Percentiles rank a stretch among this genome's conserved stretches.
phyloP scores from a whole-genome alignment of 2,888 invertebrate genomes.

The Myathropa florea region DNA sequence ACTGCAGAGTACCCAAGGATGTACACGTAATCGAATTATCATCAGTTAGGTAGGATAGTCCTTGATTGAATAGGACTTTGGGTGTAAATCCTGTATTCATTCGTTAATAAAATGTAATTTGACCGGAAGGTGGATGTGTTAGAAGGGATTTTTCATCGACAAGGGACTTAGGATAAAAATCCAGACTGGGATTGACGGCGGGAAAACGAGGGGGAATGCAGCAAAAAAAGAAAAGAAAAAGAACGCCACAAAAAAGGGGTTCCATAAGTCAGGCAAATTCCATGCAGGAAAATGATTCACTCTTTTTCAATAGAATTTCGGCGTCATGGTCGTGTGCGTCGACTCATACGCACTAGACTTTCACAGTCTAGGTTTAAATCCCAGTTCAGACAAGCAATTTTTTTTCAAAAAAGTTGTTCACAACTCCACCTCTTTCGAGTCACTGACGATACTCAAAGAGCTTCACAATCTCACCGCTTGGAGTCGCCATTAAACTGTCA shows the following conservation, averaged over 20 bases:
- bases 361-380: too few relatives aligned
- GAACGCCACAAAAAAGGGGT: too few relatives aligned
- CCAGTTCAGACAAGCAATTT: too few relatives aligned
- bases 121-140: slow-evolving; percentile 67
- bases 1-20: slow-evolving; percentile 59
- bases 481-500: too few relatives aligned
- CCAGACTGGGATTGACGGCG: neutral
- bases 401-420: too few relatives aligned
- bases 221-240: too few relatives aligned
- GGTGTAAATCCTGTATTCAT: slow-evolving; percentile 71
- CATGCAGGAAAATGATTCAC: neutral
- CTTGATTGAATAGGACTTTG: slow-evolving; percentile 72
- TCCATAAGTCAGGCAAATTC: slow-evolving; percentile 34
- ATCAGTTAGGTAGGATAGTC: slow-evolving; percentile 74
- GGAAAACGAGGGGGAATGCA: neutral
- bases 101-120: slow-evolving; percentile 72
- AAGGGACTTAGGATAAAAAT: slow-evolving; percentile 32
- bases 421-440: too few relatives aligned
- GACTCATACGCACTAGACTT: too few relatives aligned
- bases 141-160: slow-evolving; percentile 54
- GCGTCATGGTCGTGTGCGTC: too few relatives aligned
- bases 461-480: too few relatives aligned
- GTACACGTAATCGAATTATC: slow-evolving; percentile 79
- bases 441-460: too few relatives aligned
- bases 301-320: neutral